Evolutionary conservation across 1,140 invertebrate genomes (phyloP), one percentile per base, ranked within the genome.

Genomic region (Drosophila seguyi): DNA sequence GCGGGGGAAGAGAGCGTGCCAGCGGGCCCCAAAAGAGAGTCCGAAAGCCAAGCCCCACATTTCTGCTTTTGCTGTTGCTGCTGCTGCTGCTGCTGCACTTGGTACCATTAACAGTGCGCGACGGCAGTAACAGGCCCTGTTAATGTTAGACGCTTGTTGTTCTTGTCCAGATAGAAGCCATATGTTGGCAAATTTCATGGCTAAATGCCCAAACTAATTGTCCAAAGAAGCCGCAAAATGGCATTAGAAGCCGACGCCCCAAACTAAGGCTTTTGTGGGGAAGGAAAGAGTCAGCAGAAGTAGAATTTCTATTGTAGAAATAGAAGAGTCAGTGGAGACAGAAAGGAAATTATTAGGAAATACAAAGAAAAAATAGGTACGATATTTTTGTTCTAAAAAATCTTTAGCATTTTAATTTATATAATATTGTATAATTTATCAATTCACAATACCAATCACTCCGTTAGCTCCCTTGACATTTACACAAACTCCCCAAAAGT

Each of bases 181-280:
- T 83, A 80, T 85, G 81, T 45, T 60, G 29, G 42, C 20, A 72
- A 73, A 62, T 79, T 80, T 80, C 65, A 72, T 72, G 60, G 66
- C 79, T 77, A 76, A 81, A 81, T 81, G 81, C 42, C 72, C 59
- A 56, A 81, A 69, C 79, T 85, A 85, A 85, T 76, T 76, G 61
- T 48, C 61, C 41, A 76, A 66, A 36, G 74, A 76, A 76, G 61
- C 73, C 55, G 38, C 73, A 76, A 53, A 76, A 76, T 53, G 29
- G 25, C 44, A 58, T 53, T 34, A 36, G 29, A 59, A 57, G 22
- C 27, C 29, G 6, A 18, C 36, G 22, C 31, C n/a, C 38, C 48
- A 42, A 45, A 31, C 18, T 20, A 8, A 13, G 18, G 20, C 56
- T 18, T 38, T 36, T 29, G n/a, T 25, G 5, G 18, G 10, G 11